Base-by-base conservation (phyloP, 2,113 vertebrate genomes). In the Speoplatyrhinus poulsoni region DNA sequence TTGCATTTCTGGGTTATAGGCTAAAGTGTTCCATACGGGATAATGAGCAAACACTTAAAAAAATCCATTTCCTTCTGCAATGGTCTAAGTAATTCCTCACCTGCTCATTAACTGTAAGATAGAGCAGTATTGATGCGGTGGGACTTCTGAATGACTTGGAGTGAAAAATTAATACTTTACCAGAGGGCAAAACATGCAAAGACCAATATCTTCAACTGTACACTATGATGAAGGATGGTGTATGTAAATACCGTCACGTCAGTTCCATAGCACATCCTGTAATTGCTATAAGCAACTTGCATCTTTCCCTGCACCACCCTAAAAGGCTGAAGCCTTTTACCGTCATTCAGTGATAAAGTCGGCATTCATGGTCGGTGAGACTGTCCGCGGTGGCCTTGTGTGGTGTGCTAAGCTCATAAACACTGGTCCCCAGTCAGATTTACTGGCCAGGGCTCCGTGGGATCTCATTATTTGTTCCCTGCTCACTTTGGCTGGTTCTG, bases 1-100 rank as follows among this genome's bases (percentile, higher is more conserved):
- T 87, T 79, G 76, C 68, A 80, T 87, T 87, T 82, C 82, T 70
- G 75, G 60, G 68, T 79, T 65, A 66, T 67, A 56, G 84, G 61
- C 70, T 82, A 82, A 88, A 89, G 82, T 85, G 48, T 70, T 62
- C 67, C 81, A 74, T 69, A 77, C 81, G 81, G 80, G 69, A 78
- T 89, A 89, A 88, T 83, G 81, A 87, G 86, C 70, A 78, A 80
- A 88, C 83, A 82, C 85, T 90, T 89, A 67, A 86, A 82, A 87
- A 88, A 87, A 90, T 89, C 85, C 76, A 90, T 90, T 83, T 87
- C 76, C 70, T 79, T 86, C 70, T 67, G 62, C 63, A 65, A 75
- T 82, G 83, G 86, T 82, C 75, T 73, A 55, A 79, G 77, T 76
- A 81, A 89, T 88, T 87, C 70, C 73, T 87, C 80, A 86, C 82